These are phyloP conservation scores for Drosophila meridiana DNA, from an alignment of 2,888 invertebrate species.

Conservation along the genomic window DNA sequence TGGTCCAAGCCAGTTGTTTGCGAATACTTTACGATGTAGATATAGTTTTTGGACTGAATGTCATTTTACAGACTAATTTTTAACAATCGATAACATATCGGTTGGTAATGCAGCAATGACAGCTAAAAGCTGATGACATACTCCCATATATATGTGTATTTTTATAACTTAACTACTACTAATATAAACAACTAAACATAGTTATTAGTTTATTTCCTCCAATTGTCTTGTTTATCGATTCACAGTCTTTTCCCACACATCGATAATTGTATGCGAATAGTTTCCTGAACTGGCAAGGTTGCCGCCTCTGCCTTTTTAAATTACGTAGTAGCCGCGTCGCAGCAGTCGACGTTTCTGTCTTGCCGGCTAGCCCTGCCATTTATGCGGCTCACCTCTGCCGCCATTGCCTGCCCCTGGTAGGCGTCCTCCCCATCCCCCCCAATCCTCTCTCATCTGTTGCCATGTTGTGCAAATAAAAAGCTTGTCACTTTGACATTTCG, in stretches of 20 bases:
- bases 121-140: neutral
- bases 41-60: neutral
- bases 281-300: slow-evolving; percentile 53
- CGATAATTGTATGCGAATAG: slow-evolving; percentile 55
- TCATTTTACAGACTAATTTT: neutral
- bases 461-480: slow-evolving; percentile 59
- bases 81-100: neutral
- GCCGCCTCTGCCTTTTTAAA: slow-evolving; percentile 49
- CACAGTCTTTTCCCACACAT: slow-evolving; percentile 54
- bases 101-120: neutral
- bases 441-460: neutral
- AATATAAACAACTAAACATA: neutral
- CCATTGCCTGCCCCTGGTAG: neutral
- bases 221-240: slow-evolving; percentile 33
- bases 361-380: slow-evolving; percentile 46
- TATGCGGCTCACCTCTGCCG: slow-evolving; percentile 30
- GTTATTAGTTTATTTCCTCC: neutral
- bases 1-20: neutral
- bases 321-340: slow-evolving; percentile 39
- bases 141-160: too few relatives aligned
- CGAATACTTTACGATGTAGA: neutral
- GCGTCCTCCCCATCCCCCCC: too few relatives aligned
- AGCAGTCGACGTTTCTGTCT: slow-evolving; percentile 5
- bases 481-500: slow-evolving; percentile 66
- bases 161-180: too few relatives aligned